These are phyloP conservation scores for Drosophila subsilvestris DNA, from an alignment of 2,888 invertebrate genomes.

Conservation along the genomic window DNA sequence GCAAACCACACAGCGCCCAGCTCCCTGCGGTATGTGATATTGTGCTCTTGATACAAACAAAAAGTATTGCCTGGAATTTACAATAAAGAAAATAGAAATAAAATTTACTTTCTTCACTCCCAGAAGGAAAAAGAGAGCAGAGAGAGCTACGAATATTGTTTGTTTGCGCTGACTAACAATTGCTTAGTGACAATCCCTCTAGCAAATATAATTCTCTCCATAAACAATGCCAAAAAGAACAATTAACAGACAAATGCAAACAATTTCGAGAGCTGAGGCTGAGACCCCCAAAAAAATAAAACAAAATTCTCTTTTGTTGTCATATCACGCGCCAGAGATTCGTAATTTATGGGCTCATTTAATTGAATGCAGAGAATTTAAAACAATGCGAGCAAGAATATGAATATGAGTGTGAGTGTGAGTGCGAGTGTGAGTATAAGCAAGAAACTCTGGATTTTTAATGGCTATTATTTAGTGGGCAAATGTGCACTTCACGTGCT, in stretches of 20 bases:
- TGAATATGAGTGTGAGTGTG: not conserved
- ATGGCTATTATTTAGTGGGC: conserved; percentile 22
- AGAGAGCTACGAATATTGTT: conserved; percentile 2
- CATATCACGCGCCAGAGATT: conserved; percentile 35
- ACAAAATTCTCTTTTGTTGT: conserved; percentile 3
- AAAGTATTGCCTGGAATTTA: conserved; percentile 38
- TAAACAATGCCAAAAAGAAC: conserved; percentile 20
- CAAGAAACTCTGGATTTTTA: not conserved
- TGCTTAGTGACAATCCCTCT: conserved; percentile 3
- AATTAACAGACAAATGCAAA: conserved; percentile 25
- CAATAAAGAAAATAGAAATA: no score
- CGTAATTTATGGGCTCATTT: conserved; percentile 33
- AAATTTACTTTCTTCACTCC: not conserved
- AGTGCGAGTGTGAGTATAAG: not conserved
- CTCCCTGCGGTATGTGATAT: conserved; percentile 62
- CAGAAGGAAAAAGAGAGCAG: not conserved
- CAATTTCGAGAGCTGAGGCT: conserved; percentile 18
- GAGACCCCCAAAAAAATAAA: not conserved
- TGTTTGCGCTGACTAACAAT: conserved; percentile 22
- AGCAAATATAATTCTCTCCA: conserved; percentile 32
- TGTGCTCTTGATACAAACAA: conserved; percentile 59
- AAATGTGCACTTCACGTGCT: conserved; percentile 32
- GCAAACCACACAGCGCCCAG: conserved; percentile 81
- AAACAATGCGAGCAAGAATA: conserved; percentile 1
- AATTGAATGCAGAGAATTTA: conserved; percentile 28